Evolutionary conservation across 2,888 invertebrate genomes (phyloP), one percentile per base, ranked within the genome.

Genomic region (Dicranocentrus wangi): DNA sequence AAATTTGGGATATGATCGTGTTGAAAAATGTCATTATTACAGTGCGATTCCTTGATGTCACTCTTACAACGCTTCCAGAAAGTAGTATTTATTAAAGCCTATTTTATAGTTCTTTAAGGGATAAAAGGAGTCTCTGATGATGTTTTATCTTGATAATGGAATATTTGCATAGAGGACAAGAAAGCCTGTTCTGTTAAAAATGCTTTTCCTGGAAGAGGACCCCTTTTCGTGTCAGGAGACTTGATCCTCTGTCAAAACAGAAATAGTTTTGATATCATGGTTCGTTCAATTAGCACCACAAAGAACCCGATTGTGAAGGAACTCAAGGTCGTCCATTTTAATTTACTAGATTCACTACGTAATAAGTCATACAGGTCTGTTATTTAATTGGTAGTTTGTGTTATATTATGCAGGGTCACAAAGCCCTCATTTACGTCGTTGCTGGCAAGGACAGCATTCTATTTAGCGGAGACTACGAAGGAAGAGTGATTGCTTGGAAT

Each of bases 41-140:
- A 32, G 92, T 91, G 1, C 89, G 93, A 70, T 92, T 93, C 88
- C 88, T 91, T 8, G 92, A 92, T 87, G 89, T 93, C 0, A 90
- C 91, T 1, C 89, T 92, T 23, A 91, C 92, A 13, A 91, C 92
- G 89, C 90, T 92, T 78, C 89, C 90, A 85, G 90, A 91, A 86
- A 90, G 91, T 23, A 77, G 73, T 70, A 25, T n/a, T 1, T 27
- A 15, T 32, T n/a, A 27, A 15, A 2, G 21, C 43, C 19, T 3
- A 19, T 65, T 23, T 65, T 3, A 7, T 32, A 17, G 25, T 19
- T 25, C 2, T 53, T 23, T 19, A n/a, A n/a, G n/a, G n/a, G n/a
- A n/a, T n/a, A n/a, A n/a, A n/a, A n/a, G n/a, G n/a, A n/a, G n/a
- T n/a, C n/a, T n/a, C n/a, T n/a, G n/a, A n/a, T n/a, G n/a, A n/a